Percentiles rank a stretch among this genome's conserved stretches.
These are phyloP conservation scores for Ormyrus rosae DNA, from an alignment of 2,888 invertebrate genomes.

Conservation along the genomic window DNA sequence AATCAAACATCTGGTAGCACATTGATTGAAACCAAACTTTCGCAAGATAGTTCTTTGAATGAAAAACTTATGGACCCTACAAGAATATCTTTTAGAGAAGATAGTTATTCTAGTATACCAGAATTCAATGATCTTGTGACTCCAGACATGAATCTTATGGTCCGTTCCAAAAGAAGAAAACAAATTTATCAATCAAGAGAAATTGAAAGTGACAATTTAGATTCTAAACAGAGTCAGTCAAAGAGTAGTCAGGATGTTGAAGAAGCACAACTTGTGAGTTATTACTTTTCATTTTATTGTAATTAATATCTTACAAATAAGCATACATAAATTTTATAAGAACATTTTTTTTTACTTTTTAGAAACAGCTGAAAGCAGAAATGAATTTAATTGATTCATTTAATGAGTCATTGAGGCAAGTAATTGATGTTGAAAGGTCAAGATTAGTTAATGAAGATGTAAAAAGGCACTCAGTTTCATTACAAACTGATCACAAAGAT, in stretches of 20 bases:
- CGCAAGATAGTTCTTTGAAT: conserved; percentile 62
- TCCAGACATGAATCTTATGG: conserved; percentile 69
- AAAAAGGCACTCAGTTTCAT: conserved; percentile 59
- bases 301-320: neutral
- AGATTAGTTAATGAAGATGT: conserved; percentile 64
- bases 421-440: conserved; percentile 78
- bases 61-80: conserved; percentile 68
- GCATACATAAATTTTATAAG: neutral
- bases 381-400: conserved; percentile 80
- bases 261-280: conserved; percentile 52
- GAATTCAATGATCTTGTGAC: conserved; percentile 71
- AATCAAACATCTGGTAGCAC: conserved; percentile 48
- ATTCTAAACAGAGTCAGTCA: conserved; percentile 53
- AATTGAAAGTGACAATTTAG: conserved; percentile 47
- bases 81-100: conserved; percentile 71
- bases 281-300: conserved; percentile 24
- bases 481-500: conserved; percentile 56
- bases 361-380: conserved; percentile 80
- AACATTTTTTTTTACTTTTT: conserved; percentile 66
- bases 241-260: conserved; percentile 45
- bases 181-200: conserved; percentile 51
- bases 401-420: conserved; percentile 79
- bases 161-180: conserved; percentile 67
- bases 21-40: conserved; percentile 61
- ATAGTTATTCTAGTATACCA: conserved; percentile 66